Evolutionary conservation across 2,113 vertebrate species (phyloP).

Genomic region (Istiophorus platypterus): DNA sequence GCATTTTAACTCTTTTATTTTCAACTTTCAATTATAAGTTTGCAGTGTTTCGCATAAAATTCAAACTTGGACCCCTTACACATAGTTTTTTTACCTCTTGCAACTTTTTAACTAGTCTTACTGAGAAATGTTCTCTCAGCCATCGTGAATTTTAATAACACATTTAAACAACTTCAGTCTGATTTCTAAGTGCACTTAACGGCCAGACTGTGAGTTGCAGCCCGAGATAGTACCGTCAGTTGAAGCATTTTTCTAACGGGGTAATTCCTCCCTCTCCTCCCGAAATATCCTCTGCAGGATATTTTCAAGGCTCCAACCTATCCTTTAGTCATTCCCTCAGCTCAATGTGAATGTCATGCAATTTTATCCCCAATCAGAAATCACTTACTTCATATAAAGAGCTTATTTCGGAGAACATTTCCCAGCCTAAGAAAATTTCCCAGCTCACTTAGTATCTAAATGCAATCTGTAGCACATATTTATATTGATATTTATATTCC

Average conservation of each 20-base stretch:
- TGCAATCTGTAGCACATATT: neutral
- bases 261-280: neutral
- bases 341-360: neutral
- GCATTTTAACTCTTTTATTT: no score
- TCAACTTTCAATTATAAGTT: neutral
- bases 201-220: neutral
- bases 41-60: neutral
- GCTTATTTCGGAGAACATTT: neutral
- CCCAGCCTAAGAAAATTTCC: neutral
- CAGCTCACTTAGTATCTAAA: neutral
- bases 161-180: neutral
- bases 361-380: neutral
- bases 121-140: neutral
- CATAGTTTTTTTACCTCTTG: slow-evolving; percentile 1
- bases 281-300: slow-evolving; percentile 15
- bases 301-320: neutral
- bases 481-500: neutral
- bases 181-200: slow-evolving; percentile 3
- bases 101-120: slow-evolving; percentile 6
- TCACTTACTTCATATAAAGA: neutral
- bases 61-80: neutral
- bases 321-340: neutral
- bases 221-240: neutral
- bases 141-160: slow-evolving; percentile 22
- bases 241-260: neutral